phyloP scores from a whole-genome alignment of 2,888 invertebrate genomes.

The Pseudococcus jackbeardsleyi region DNA sequence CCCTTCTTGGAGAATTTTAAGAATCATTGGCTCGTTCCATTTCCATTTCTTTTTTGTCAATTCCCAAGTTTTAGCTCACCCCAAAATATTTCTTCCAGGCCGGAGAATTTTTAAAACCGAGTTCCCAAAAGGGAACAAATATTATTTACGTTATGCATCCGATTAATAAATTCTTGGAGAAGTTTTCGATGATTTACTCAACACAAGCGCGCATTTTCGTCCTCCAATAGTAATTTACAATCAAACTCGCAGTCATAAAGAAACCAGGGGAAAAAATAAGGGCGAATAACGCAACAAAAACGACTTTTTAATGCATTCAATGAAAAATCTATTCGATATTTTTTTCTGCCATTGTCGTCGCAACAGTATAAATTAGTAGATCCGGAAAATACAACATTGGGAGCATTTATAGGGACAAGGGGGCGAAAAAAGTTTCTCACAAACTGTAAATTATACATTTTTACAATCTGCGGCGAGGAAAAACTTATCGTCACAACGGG shows the following conservation, averaged over 20 bases:
- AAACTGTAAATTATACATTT: constrained; percentile 54
- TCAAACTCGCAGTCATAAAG: neutral
- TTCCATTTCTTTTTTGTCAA: too few relatives aligned
- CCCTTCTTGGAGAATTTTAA: too few relatives aligned
- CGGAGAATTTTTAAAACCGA: too few relatives aligned
- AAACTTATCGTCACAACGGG: constrained; percentile 57
- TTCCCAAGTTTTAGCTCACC: too few relatives aligned
- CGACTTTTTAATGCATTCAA: constrained; percentile 32
- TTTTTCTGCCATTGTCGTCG: constrained; percentile 31
- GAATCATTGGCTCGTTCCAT: too few relatives aligned
- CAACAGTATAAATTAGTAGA: constrained; percentile 47
- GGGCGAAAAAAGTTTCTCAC: neutral
- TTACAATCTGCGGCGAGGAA: constrained; percentile 43
- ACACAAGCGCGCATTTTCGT: neutral
- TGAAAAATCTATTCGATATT: constrained; percentile 50
- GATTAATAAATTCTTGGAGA: neutral
- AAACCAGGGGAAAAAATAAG: neutral
- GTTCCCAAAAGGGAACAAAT: too few relatives aligned
- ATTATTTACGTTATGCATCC: neutral
- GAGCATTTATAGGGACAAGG: neutral
- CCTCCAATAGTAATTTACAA: neutral
- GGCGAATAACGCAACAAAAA: constrained; percentile 5
- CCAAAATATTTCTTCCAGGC: too few relatives aligned
- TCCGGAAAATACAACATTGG: constrained; percentile 21
- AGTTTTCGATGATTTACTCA: neutral